These are phyloP conservation scores for Phasianus colchicus DNA, from an alignment of 2,113 vertebrate species.

Conservation along the genomic window DNA sequence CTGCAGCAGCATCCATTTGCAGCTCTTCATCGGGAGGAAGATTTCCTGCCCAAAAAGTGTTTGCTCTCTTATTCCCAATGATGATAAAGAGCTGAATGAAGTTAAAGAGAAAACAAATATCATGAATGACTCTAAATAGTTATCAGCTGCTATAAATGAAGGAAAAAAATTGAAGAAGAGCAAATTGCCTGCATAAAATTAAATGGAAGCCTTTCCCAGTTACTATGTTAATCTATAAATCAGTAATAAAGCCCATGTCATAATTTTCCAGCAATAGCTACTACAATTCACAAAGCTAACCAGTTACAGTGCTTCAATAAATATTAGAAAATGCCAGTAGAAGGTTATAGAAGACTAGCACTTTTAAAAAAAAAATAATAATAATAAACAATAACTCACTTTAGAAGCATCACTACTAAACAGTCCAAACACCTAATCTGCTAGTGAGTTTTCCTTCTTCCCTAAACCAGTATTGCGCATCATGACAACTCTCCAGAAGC, in stretches of 20 bases:
- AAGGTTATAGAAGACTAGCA: not conserved
- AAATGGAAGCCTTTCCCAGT: not conserved
- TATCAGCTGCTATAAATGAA: not conserved
- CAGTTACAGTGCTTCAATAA: not conserved
- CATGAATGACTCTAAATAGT: not conserved
- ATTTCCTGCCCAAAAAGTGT: conserved; percentile 93
- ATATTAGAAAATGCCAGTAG: not conserved
- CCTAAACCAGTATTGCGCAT: not conserved
- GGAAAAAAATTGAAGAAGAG: not conserved
- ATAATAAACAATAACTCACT: not conserved
- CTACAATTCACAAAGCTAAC: not conserved
- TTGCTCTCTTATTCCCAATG: conserved; percentile 93
- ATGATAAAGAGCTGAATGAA: conserved; percentile 88
- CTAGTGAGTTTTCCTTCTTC: not conserved
- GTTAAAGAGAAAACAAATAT: not conserved
- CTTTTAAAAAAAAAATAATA: not conserved
- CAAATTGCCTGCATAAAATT: not conserved
- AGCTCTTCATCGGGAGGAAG: conserved; percentile 88
- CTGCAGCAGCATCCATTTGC: conserved; percentile 78
- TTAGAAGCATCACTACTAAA: not conserved
- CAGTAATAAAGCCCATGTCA: not conserved
- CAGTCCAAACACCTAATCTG: not conserved
- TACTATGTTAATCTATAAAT: not conserved
- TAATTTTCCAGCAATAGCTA: not conserved
- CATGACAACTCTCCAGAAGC: not conserved